Percentiles rank a stretch among this genome's conserved stretches.
These are phyloP conservation scores for Oryzias celebensis DNA, from an alignment of 2,113 vertebrate genomes.

Conservation along the genomic window DNA sequence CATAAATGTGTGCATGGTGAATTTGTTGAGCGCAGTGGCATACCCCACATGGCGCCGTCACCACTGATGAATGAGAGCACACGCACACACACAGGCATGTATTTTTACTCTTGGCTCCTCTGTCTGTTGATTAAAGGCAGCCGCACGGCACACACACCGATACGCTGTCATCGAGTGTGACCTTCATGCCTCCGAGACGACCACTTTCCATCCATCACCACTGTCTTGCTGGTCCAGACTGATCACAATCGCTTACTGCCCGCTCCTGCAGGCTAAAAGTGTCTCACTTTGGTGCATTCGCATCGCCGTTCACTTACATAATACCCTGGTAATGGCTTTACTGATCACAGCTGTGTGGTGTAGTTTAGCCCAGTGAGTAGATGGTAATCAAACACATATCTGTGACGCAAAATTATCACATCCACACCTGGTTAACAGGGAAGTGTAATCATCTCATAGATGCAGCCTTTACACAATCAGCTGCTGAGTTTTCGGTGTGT, in stretches of 20 bases:
- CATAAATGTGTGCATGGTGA: constrained; percentile 40
- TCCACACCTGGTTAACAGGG: neutral
- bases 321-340: constrained; percentile 48
- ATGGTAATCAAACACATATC: constrained; percentile 8
- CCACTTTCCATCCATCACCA: constrained; percentile 69
- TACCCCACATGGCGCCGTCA: constrained; percentile 65
- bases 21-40: constrained; percentile 56
- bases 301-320: constrained; percentile 38
- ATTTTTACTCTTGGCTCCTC: constrained; percentile 37
- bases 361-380: constrained; percentile 12
- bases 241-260: constrained; percentile 69
- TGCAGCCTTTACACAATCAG: neutral
- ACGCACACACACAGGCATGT: constrained; percentile 1
- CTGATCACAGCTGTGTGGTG: constrained; percentile 12
- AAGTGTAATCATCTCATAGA: neutral
- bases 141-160: constrained; percentile 25
- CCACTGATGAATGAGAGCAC: constrained; percentile 57
- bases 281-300: constrained; percentile 37
- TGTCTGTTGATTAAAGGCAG: constrained; percentile 66
- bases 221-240: constrained; percentile 59
- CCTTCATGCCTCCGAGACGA: constrained; percentile 67
- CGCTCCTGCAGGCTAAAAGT: constrained; percentile 35
- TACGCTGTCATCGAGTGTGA: constrained; percentile 62
- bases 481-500: too few relatives aligned
- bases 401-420: neutral